phyloP scores from a whole-genome alignment of 2,888 invertebrate species.

The Matsumyia berberina region DNA sequence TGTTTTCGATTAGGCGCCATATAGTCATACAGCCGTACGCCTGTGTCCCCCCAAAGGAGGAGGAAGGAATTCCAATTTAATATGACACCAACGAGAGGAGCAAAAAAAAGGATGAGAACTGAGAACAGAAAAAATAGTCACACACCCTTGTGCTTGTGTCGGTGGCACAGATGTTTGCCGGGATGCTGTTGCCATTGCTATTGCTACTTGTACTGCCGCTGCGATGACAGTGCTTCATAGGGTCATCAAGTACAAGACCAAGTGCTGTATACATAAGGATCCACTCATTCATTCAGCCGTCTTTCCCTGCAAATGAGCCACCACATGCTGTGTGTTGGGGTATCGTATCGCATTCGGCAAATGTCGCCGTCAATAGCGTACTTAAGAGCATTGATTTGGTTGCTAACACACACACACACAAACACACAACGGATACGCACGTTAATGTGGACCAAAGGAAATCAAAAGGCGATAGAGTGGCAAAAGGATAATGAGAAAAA shows the following conservation, averaged over 20 bases:
- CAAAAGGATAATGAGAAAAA: slow-evolving; percentile 72
- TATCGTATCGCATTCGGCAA: slow-evolving; percentile 45
- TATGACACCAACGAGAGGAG: slow-evolving; percentile 17
- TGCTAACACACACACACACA: background rate
- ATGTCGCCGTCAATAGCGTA: slow-evolving; percentile 58
- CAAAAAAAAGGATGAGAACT: background rate
- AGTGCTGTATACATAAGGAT: slow-evolving; percentile 54
- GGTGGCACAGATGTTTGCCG: slow-evolving; percentile 23
- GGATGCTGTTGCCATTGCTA: slow-evolving; percentile 9
- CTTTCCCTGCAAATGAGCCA: slow-evolving; percentile 47
- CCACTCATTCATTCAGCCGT: slow-evolving; percentile 57
- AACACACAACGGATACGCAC: background rate
- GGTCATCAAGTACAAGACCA: slow-evolving; percentile 69
- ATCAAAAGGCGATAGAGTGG: slow-evolving; percentile 62
- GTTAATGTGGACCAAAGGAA: slow-evolving; percentile 63
- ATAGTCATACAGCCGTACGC: background rate
- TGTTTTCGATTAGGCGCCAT: slow-evolving; percentile 67
- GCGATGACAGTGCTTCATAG: slow-evolving; percentile 61
- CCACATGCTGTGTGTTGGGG: slow-evolving; percentile 37
- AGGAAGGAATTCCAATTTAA: slow-evolving; percentile 56
- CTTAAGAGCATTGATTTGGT: slow-evolving; percentile 62
- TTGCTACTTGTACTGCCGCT: background rate
- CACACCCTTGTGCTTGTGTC: slow-evolving; percentile 28
- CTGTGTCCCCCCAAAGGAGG: slow-evolving; percentile 2
- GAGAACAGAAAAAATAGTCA: background rate